Base-by-base conservation (phyloP, 2,888 invertebrate genomes). In the Autographa pulchrina region DNA sequence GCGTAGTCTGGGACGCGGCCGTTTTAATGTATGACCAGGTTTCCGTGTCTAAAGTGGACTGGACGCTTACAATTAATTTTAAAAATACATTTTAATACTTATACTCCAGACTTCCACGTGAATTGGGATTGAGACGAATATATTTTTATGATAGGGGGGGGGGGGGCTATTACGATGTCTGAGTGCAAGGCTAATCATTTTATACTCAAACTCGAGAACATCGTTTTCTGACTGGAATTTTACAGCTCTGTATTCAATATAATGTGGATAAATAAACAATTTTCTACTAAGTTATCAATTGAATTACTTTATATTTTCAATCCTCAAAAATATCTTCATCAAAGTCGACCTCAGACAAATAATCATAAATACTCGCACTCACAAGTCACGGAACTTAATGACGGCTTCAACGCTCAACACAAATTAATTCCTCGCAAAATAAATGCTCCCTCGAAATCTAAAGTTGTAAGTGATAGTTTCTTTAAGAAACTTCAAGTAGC, bases 41-140 rank as follows among this genome's bases (percentile, higher is more conserved):
- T 80, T 81, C 77, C 81, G 81, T 38, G 41, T 77, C 62, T 62
- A 68, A 74, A 81, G 54, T 62, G 48, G 81, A 74, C 64, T 64
- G 68, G 74, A 79, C 74, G n/a, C 68, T 58, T 77, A 62, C 71
- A 70, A 80, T 74, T 77, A 72, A 72, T 81, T 62, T 68, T 43
- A 59, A 66, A 59, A 74, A 81, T 81, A 60, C 62, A 79, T 77
- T 71, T 77, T 69, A 74, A 25, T 25, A 25, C 25, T 25, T 80
- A 79, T 73, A 3, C 31, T 67, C 54, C 60, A 64, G 70, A 62
- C 68, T 80, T 66, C 38, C 52, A 66, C 70, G 70, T 38, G 52
- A 25, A 25, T 58, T 25, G 65, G 18, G 7, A 56, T 35, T 3
- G 35, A 16, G 35, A 38, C 35, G 4, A 38, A 61, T 75, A 58